Evolutionary conservation across 2,888 invertebrate genomes (phyloP), one percentile per base, ranked within the genome.

Genomic region (Oeneis ivallda): DNA sequence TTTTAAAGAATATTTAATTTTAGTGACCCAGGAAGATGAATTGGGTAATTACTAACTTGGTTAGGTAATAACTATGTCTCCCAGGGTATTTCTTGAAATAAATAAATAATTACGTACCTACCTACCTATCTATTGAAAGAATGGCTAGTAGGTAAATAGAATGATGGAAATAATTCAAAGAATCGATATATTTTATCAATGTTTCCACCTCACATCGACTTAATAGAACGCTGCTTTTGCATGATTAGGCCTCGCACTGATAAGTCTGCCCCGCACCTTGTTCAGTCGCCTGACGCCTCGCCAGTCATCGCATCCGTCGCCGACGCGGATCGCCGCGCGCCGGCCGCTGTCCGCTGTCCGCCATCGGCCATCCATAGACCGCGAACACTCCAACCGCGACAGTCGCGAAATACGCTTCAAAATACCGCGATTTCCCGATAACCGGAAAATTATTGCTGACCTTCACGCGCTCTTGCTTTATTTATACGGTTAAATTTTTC

Each of bases 401-500:
- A 66, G 68, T 63, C 66, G 64, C 62, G 43, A 49, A 59, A 41
- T 32, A 56, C 64, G 66, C 62, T 67, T 32, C 65, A 68, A 71
- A 72, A 63, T 62, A 70, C 65, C 65, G 54, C 78, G 71, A 82
- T 85, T 87, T 87, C 84, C 79, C 80, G 81, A 80, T 76, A 73
- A 77, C 79, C 81, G 80, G 84, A 87, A 86, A 85, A 79, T 79
- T 79, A 79, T 80, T 76, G 71, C 63, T 76, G 84, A 86, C 91
- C 90, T 90, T 90, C 86, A 81, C 76, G 81, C 80, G 80, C 74
- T 79, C 77, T 78, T 80, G 73, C 65, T 66, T 74, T 76, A 66
- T 71, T 72, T 71, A 69, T 67, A 60, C 62, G 43, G 56, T 13
- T 43, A 37, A 67, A 71, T 71, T 71, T 71, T 70, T 62, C 67